phyloP scores from a whole-genome alignment of 1,140 invertebrate genomes.

The Leptopilina clavipes region DNA sequence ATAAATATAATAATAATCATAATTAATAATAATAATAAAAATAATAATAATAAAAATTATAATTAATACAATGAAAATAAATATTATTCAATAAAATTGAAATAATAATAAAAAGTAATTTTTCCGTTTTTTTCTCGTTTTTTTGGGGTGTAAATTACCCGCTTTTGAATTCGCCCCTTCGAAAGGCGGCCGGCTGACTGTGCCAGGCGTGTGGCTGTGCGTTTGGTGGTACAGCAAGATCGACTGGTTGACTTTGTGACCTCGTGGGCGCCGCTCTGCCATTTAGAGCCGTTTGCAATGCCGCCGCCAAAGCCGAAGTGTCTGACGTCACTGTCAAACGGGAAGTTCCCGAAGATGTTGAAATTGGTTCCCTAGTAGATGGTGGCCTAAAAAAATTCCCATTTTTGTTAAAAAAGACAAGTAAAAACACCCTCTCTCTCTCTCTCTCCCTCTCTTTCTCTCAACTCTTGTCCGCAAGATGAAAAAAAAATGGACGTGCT shows the following conservation, averaged over 20 bases:
- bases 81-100: no score
- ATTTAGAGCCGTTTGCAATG: conserved; percentile 68
- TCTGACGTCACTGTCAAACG: conserved; percentile 69
- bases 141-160: conserved; percentile 54
- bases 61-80: no score
- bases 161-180: conserved; percentile 69
- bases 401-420: conserved; percentile 40
- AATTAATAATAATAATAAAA: no score
- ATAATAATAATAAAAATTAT: no score
- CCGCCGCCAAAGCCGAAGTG: conserved; percentile 68
- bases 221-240: conserved; percentile 67
- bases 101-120: no score
- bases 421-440: background rate
- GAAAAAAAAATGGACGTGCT: background rate
- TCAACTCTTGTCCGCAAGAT: no score
- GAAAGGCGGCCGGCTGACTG: conserved; percentile 71
- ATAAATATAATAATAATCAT: no score
- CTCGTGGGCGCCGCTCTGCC: conserved; percentile 70
- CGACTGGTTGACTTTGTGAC: conserved; percentile 75
- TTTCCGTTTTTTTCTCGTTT: no score
- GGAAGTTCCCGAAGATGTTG: conserved; percentile 68
- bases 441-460: background rate
- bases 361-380: conserved; percentile 63
- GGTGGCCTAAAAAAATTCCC: conserved; percentile 60
- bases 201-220: conserved; percentile 70